Evolutionary conservation across 2,888 invertebrate genomes (phyloP), one percentile per base, ranked within the genome.

Genomic region (Xestia sexstrigata): DNA sequence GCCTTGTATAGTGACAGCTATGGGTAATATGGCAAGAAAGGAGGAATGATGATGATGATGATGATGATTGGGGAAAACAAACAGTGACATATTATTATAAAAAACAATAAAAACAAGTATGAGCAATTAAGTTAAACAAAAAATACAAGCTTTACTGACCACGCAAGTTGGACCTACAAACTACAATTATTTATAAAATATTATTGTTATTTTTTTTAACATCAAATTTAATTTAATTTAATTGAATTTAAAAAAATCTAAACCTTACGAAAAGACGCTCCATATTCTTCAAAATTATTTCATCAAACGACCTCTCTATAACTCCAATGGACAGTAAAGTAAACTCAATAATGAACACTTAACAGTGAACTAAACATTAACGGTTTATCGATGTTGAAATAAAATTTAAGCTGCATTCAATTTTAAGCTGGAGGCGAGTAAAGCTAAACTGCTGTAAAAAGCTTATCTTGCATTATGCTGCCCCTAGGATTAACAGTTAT

Each of bases 371-470:
- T 35, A 8, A 15, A 47, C 49, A 26, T 17, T 55, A 83, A 65
- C 35, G n/a, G 39, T 47, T 20, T 55, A 68, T 82, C 23, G 78
- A 68, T 8, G n/a, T 47, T 8, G 30, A 45, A 77, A 52, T 78
- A 78, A 80, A 69, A 62, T 76, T 69, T 78, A 65, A 79, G 66
- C 60, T 79, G 30, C 35, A 45, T 72, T 84, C 47, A 68, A 68
- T 23, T 63, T 60, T 23, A 68, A 79, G 66, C 71, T 83, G 39
- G 6, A 79, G 42, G 80, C 72, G 62, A 79, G 63, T 84, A 62
- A 84, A 72, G 30, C 72, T 79, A 42, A 67, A 70, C 67, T 83
- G 72, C 60, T 49, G 23, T 42, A 71, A 79, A 55, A 42, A 62
- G 80, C 66, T 81, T 79, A 83, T 42, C 49, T 45, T 17, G 55